These are phyloP conservation scores for Hippopotamus amphibius DNA, from an alignment of 2,113 vertebrate genomes.

Conservation along the genomic window DNA sequence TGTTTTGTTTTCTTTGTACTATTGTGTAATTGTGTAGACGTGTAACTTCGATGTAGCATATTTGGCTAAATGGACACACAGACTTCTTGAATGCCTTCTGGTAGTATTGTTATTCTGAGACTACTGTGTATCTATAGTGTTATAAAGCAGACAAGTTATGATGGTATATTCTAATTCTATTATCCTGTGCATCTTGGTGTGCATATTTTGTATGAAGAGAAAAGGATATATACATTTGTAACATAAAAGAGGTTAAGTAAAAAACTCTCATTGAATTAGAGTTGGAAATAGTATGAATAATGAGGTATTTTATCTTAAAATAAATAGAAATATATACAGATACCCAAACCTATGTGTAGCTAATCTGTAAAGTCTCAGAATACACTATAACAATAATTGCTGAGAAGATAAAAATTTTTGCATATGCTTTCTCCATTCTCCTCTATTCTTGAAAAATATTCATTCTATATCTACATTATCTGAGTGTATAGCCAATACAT, in stretches of 20 bases:
- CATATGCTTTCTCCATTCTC: background rate
- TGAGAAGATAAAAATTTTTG: background rate
- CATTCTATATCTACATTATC: background rate
- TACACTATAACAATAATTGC: background rate
- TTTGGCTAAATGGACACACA: background rate
- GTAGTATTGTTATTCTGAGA: background rate
- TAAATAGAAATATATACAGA: background rate
- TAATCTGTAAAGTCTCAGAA: background rate
- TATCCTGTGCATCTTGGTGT: background rate
- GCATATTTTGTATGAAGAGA: background rate
- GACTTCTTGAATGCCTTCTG: background rate
- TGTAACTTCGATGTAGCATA: background rate
- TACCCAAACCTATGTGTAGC: background rate
- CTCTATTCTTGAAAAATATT: background rate
- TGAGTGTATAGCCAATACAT: background rate
- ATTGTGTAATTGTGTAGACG: background rate
- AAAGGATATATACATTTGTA: background rate
- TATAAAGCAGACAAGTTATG: background rate
- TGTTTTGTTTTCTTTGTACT: background rate
- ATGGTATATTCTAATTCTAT: background rate
- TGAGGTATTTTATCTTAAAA: constrained; percentile 21
- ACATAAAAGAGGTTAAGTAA: background rate
- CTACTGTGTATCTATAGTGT: background rate
- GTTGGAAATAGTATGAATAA: background rate
- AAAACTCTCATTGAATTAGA: background rate